Percentiles rank a stretch among this genome's conserved stretches.
phyloP scores from a whole-genome alignment of 1,140 invertebrate genomes.

The Musca domestica region DNA sequence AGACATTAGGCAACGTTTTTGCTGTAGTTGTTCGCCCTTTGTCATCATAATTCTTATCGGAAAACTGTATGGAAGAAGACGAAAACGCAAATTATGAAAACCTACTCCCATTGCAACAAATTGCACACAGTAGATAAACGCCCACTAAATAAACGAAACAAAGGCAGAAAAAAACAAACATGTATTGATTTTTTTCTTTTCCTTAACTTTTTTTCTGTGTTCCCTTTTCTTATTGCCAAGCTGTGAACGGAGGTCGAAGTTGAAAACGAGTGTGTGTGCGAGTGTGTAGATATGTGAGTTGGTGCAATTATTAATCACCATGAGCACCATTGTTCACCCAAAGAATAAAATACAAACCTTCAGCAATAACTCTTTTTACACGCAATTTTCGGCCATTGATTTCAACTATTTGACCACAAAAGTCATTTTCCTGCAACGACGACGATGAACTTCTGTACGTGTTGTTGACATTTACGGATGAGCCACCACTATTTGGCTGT shows the following conservation, averaged over 20 bases:
- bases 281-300: neutral
- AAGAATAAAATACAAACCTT: constrained; percentile 81
- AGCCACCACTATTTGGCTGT: constrained; percentile 27
- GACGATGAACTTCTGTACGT: constrained; percentile 24
- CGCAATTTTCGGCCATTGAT: constrained; percentile 84
- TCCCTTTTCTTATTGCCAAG: constrained; percentile 37
- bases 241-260: too few relatives aligned
- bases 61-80: too few relatives aligned
- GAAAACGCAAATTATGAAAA: neutral
- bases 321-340: neutral
- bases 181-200: constrained; percentile 21
- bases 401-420: constrained; percentile 87
- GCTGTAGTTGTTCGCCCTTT: too few relatives aligned
- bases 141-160: constrained; percentile 8
- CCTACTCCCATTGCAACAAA: neutral
- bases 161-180: neutral
- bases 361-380: constrained; percentile 87
- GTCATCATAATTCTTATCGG: neutral
- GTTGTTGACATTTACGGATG: constrained; percentile 21
- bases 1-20: neutral
- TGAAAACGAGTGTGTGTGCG: neutral
- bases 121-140: neutral
- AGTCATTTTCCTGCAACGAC: constrained; percentile 73
- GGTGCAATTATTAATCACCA: neutral
- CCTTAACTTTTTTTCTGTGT: neutral